Evolutionary conservation across 2,113 vertebrate genomes (phyloP), one percentile per base, ranked within the genome.

Genomic region (Carassius auratus): DNA sequence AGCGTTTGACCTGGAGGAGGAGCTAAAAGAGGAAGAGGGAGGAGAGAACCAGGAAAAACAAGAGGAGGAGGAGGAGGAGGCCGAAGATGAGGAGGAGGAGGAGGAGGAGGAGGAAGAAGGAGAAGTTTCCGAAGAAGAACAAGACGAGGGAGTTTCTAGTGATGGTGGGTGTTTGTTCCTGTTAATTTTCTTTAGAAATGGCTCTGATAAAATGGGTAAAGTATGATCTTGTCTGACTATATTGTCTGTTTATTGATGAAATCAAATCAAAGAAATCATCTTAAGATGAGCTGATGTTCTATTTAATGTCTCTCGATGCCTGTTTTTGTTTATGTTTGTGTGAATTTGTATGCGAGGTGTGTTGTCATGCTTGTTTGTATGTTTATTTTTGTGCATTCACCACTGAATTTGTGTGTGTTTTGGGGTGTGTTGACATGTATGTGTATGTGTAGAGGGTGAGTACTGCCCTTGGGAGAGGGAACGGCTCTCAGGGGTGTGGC

Each of bases 381-480:
- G 10, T 55, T 83, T 69, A 3, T 84, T 52, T n/a, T 71, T 21
- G 66, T 85, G 55, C 33, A 33, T 85, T 21, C 76, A 55, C n/a
- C 33, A 79, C 12, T 81, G 30, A 85, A 5, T 86, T 45, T 82
- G 48, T 83, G 68, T 86, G 69, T 52, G 38, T 90, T 61, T 88
- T 48, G 17, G 88, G 85, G 5, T 59, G 91, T 87, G 92, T 26
- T 93, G 86, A 88, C 75, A 64, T 91, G 80, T 88, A 77, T 87
- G 68, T 91, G 80, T 88, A 77, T 87, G 88, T 91, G 92, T 90
- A 96, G 96, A 96, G 94, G 96, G 96, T 71, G 96, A 96, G 92
- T 97, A 97, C 92, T 94, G 94, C 91, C 96, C 97, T 85, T 94
- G 94, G 96, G 94, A 96, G 90, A 96, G 90, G 92, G 96, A 97